Base-by-base conservation (phyloP, 2,888 invertebrate species). In the Pyrrhosoma nymphula region DNA sequence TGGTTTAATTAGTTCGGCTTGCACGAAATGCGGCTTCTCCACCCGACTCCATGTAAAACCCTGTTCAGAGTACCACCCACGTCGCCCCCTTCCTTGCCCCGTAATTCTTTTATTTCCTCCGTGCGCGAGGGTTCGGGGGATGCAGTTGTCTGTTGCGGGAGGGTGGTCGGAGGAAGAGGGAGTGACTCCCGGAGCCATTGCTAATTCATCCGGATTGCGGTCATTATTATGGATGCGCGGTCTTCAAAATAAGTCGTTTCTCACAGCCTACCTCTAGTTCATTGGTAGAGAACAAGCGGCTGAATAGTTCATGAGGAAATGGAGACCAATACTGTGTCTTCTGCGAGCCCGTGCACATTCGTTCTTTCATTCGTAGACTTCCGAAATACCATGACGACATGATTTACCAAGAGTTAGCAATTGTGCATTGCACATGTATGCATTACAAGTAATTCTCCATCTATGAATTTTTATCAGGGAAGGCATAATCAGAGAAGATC, bases 61-160 rank as follows among this genome's bases (percentile, higher is more conserved):
- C 82, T 82, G 35, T 82, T 82, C 82, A 10, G n/a, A n/a, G 14
- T 16, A 6, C 69, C 69, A 88, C n/a, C 89, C 47, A 10, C 16
- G 16, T 16, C 88, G 18, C 47, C 39, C n/a, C 55, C 89, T n/a
- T 56, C 30, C 12, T 23, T 26, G 30, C 30, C 30, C 14, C 82
- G 82, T 82, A 82, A 60, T 69, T 93, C 93, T 69, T 93, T 93
- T 93, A 93, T 93, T 63, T 93, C 39, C 93, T 10, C 6, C 93
- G 93, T 20, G 23, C 10, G 30, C 20, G 30, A 20, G 60, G 35
- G 35, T 4, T 12, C 30, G 35, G 0, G 90, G 91, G 63, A n/a
- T 63, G 60, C 60, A 23, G 20, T 20, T 39, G 63, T 16, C 8
- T 60, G 63, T n/a, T 35, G 14, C 12, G 63, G 23, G 39, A 63